Evolutionary conservation across 2,888 invertebrate species (phyloP).

Genomic region (Leptinotarsa haldemani): DNA sequence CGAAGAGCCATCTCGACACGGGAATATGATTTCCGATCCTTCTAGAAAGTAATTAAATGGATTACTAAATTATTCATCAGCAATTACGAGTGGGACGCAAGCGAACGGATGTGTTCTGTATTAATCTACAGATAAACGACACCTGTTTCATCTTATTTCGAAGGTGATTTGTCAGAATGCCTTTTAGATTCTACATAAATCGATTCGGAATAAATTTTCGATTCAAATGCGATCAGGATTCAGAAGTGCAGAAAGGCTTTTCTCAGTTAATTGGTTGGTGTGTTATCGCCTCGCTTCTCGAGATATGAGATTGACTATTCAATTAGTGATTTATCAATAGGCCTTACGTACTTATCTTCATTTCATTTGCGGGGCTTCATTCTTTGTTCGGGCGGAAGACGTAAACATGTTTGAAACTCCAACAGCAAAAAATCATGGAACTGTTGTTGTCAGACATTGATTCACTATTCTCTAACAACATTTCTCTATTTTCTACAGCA

Average conservation of each 20-base stretch:
- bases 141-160: slow-evolving; percentile 49
- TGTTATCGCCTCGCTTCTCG: slow-evolving; percentile 23
- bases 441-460: no score
- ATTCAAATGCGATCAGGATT: slow-evolving; percentile 29
- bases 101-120: slow-evolving; percentile 46
- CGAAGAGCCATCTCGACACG: slow-evolving; percentile 9
- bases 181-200: slow-evolving; percentile 40
- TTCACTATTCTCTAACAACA: no score
- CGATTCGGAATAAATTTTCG: slow-evolving; percentile 44
- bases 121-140: slow-evolving; percentile 49
- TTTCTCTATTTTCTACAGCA: no score
- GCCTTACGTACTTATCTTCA: not conserved
- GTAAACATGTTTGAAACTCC: no score
- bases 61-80: slow-evolving; percentile 51
- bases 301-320: slow-evolving; percentile 21
- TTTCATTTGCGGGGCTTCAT: not conserved
- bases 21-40: slow-evolving; percentile 31
- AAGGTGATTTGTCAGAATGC: slow-evolving; percentile 50
- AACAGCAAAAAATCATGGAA: no score
- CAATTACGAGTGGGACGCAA: slow-evolving; percentile 53
- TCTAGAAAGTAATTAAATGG: slow-evolving; percentile 31
- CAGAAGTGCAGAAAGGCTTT: slow-evolving; percentile 24
- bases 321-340: slow-evolving; percentile 23
- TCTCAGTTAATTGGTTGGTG: slow-evolving; percentile 28
- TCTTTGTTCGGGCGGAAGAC: no score